Percentiles rank a stretch among this genome's conserved stretches.
phyloP scores from a whole-genome alignment of 1,140 invertebrate species.

The Drosophila asahinai region DNA sequence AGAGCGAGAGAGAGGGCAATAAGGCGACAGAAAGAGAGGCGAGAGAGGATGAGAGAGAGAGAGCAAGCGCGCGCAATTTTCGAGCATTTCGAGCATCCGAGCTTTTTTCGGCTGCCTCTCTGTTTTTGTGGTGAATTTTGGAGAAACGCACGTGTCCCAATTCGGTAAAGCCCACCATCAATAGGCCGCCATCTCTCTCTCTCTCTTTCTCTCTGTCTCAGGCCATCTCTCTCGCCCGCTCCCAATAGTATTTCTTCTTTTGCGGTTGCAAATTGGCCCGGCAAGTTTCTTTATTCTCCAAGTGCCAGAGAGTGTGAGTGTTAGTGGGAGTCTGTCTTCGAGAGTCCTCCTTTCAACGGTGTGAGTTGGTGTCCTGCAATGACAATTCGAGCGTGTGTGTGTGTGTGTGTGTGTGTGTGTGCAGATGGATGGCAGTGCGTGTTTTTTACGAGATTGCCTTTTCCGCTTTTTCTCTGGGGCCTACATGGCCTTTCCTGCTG shows the following conservation, averaged over 20 bases:
- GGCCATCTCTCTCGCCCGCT: background rate
- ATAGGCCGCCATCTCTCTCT: background rate
- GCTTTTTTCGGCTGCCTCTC: constrained; percentile 62
- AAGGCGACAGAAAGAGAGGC: background rate
- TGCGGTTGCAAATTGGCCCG: constrained; percentile 59
- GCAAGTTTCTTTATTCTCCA: constrained; percentile 40
- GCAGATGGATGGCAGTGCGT: constrained; percentile 48
- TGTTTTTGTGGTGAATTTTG: constrained; percentile 79
- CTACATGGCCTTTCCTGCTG: constrained; percentile 27
- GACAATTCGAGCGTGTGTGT: constrained; percentile 14
- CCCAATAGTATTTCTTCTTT: constrained; percentile 32
- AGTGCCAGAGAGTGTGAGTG: constrained; percentile 27
- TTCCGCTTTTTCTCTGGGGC: constrained; percentile 45
- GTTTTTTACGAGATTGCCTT: constrained; percentile 54
- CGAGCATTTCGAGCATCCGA: constrained; percentile 20
- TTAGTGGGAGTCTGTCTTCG: constrained; percentile 39
- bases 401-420: background rate
- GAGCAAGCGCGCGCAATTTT: constrained; percentile 39
- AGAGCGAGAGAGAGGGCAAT: background rate
- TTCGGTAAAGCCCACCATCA: constrained; percentile 53
- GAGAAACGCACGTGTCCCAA: constrained; percentile 72
- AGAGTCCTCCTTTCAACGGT: background rate
- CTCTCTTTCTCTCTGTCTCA: background rate
- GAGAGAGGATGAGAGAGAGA: constrained; percentile 10
- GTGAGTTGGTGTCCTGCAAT: constrained; percentile 30